phyloP scores from a whole-genome alignment of 1,140 invertebrate species.

The Venturia canescens region DNA sequence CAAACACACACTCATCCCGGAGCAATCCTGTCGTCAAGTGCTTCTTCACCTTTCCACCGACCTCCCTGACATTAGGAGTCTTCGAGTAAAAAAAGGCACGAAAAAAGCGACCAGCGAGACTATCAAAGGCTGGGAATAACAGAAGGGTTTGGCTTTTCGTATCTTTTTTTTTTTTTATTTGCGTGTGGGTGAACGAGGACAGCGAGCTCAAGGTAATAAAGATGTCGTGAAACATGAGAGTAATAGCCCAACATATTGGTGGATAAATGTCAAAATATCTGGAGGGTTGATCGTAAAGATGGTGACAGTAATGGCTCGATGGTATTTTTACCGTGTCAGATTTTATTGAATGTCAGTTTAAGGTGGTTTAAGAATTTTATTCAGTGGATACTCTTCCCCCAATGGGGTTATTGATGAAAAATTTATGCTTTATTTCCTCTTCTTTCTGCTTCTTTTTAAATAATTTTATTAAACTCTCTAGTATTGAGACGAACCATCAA shows the following conservation, averaged over 20 bases:
- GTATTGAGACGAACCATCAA: no score
- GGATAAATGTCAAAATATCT: not conserved
- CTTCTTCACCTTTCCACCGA: not conserved
- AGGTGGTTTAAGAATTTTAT: not conserved
- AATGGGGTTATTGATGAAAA: no score
- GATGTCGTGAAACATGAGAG: not conserved
- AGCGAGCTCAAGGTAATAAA: not conserved
- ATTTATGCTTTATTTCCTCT: no score
- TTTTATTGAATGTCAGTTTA: not conserved
- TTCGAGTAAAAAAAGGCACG: not conserved
- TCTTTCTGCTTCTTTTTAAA: no score
- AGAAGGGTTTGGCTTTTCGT: no score
- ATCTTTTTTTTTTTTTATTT: no score
- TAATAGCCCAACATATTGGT: constrained; percentile 4
- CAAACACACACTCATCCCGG: not conserved
- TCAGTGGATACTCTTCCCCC: not conserved
- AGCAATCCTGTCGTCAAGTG: not conserved
- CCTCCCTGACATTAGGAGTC: not conserved
- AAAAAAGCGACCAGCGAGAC: not conserved
- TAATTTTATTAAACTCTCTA: no score
- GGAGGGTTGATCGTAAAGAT: not conserved
- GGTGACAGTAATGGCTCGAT: not conserved
- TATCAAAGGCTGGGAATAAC: not conserved
- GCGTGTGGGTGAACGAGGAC: no score
- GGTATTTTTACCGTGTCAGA: not conserved